A percentile compares a stretch with the other conserved stretches of the same genome.
Conservation (phyloP, 2,797 vertebrate species). For the Trichosurus vulpecula region DNA sequence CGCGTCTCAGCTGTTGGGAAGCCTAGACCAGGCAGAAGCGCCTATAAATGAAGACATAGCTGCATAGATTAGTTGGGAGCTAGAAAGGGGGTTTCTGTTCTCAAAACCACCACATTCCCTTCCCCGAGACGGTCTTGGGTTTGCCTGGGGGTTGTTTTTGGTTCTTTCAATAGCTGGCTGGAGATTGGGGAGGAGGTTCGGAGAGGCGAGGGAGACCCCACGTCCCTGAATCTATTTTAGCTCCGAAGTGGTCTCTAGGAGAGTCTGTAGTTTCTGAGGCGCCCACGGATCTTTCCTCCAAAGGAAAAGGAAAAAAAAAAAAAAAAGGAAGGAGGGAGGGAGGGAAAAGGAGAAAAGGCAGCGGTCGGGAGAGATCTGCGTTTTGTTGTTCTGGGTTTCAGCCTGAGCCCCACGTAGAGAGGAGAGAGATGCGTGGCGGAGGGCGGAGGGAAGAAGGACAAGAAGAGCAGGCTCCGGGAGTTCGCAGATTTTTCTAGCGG, state of each 20-base stretch:
- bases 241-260: background rate
- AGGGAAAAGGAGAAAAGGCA: background rate
- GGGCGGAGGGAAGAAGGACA: background rate
- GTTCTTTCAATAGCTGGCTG: background rate
- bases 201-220: background rate
- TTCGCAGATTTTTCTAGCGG: background rate
- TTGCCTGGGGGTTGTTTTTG: background rate
- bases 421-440: slow-evolving; percentile 1
- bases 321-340: background rate
- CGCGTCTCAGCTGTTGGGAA: slow-evolving; percentile 75
- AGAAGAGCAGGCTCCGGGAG: background rate
- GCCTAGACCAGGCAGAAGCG: slow-evolving; percentile 76
- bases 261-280: slow-evolving; percentile 6
- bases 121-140: background rate
- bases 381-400: background rate
- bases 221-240: background rate
- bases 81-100: background rate
- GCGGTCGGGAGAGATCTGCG: background rate
- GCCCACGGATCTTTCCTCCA: slow-evolving; percentile 29
- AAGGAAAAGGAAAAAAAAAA: background rate
- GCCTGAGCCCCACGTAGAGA: slow-evolving; percentile 33
- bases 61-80: slow-evolving; percentile 43
- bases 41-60: slow-evolving; percentile 74
- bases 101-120: background rate
- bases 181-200: background rate